phyloP scores from a whole-genome alignment of 2,888 invertebrate genomes.

The Acrobasis repandana region DNA sequence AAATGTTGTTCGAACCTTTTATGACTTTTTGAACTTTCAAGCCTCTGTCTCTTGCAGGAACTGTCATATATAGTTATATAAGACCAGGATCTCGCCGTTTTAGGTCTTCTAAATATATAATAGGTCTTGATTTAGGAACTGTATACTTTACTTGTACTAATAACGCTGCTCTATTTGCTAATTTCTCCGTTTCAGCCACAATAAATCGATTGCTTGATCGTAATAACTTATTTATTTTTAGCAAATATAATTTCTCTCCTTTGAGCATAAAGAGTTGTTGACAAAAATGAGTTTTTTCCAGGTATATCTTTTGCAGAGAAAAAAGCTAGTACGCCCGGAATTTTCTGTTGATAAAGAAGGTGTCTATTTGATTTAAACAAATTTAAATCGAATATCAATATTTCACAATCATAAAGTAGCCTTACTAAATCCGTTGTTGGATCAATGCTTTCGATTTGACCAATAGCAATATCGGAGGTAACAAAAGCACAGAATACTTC shows the following conservation, averaged over 20 bases:
- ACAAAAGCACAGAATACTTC: conserved; percentile 88
- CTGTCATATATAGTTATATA: conserved; percentile 41
- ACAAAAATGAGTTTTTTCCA: conserved; percentile 83
- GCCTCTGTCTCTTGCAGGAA: conserved; percentile 59
- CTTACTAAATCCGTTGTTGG: conserved; percentile 84
- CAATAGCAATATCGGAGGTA: conserved; percentile 74
- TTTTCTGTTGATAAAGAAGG: conserved; percentile 68
- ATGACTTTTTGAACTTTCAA: conserved; percentile 71
- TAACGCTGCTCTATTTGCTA: conserved; percentile 83
- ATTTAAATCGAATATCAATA: not conserved
- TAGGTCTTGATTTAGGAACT: conserved; percentile 57
- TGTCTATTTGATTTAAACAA: not conserved
- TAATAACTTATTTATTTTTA: conserved; percentile 81
- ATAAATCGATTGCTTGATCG: conserved; percentile 88
- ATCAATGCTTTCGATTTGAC: conserved; percentile 84
- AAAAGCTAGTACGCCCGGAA: conserved; percentile 86
- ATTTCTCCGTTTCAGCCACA: conserved; percentile 81
- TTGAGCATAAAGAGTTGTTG: conserved; percentile 40
- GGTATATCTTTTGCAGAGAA: conserved; percentile 86
- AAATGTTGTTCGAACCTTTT: conserved; percentile 80
- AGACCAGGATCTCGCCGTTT: conserved; percentile 53
- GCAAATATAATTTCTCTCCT: conserved; percentile 75
- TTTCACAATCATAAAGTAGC: not conserved
- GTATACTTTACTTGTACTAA: conserved; percentile 83
- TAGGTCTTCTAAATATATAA: conserved; percentile 54